Conservation (phyloP, 2,888 invertebrate species). For the Hecatera dysodea region DNA sequence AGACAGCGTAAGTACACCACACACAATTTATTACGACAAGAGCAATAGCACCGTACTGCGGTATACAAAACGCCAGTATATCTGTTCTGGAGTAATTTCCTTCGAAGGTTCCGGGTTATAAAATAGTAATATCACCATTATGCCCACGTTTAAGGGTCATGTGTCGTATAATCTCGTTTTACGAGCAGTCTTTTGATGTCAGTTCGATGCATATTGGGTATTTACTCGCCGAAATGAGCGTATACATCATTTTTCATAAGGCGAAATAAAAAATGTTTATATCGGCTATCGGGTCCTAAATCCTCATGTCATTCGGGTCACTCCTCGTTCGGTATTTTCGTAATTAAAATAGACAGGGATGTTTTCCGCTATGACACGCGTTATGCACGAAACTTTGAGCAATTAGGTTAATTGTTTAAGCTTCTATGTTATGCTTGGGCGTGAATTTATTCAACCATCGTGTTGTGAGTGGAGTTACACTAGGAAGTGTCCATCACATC, state of each 20-base stretch:
- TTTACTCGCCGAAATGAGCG: constrained; percentile 48
- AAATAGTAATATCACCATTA: constrained; percentile 70
- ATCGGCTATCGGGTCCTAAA: constrained; percentile 73
- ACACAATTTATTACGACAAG: constrained; percentile 50
- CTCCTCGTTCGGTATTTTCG: constrained; percentile 72
- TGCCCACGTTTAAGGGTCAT: constrained; percentile 65
- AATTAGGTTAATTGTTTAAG: constrained; percentile 77
- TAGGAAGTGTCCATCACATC: constrained; percentile 29
- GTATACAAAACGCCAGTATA: constrained; percentile 58
- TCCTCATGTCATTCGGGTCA: constrained; percentile 71
- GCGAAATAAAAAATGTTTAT: constrained; percentile 80
- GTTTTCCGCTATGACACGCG: constrained; percentile 76
- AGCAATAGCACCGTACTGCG: constrained; percentile 35
- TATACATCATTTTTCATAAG: constrained; percentile 74
- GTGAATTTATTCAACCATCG: constrained; percentile 45
- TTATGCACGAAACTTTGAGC: constrained; percentile 71
- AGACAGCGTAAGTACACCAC: neutral
- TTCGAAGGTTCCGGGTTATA: constrained; percentile 64
- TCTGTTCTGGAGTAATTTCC: constrained; percentile 61
- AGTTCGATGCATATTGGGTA: constrained; percentile 56
- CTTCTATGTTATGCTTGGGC: constrained; percentile 49
- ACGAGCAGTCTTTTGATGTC: constrained; percentile 66
- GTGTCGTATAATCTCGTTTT: constrained; percentile 67
- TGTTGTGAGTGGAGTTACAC: constrained; percentile 35
- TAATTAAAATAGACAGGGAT: constrained; percentile 85